phyloP scores from a whole-genome alignment of 2,113 vertebrate genomes.

The Donacobius atricapilla region DNA sequence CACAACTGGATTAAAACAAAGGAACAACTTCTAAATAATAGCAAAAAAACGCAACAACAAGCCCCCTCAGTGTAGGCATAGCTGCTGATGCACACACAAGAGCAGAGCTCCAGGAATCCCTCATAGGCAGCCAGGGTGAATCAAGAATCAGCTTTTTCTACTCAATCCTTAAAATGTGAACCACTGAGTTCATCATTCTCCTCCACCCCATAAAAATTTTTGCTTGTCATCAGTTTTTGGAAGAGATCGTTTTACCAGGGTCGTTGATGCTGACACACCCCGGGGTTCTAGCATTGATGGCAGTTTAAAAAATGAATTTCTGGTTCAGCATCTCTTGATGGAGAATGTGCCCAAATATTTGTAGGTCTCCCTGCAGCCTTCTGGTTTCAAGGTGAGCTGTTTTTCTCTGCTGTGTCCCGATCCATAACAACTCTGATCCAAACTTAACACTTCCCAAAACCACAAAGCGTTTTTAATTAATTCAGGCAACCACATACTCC shows the following conservation, averaged over 20 bases:
- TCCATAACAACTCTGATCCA: not conserved
- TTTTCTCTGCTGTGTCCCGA: not conserved
- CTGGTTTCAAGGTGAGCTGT: not conserved
- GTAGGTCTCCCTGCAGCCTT: not conserved
- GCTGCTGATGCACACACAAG: not conserved
- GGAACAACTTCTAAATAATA: not conserved
- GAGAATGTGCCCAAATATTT: not conserved
- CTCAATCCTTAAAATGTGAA: not conserved
- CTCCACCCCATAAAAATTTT: not conserved
- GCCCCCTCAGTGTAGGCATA: rapidly evolving
- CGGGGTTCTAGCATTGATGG: not conserved
- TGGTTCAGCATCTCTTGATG: not conserved
- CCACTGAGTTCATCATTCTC: not conserved
- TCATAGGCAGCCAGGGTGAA: rapidly evolving
- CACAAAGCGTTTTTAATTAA: not conserved
- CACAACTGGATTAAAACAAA: not conserved
- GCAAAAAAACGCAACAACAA: not conserved
- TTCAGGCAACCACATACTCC: not conserved
- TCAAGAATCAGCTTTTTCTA: not conserved
- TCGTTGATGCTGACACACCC: not conserved
- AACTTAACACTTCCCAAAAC: not conserved
- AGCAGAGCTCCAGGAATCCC: not conserved
- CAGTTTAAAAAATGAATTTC: not conserved
- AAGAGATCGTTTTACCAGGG: not conserved
- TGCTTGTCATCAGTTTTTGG: not conserved